These are phyloP conservation scores for Hoplodrina blanda DNA, from an alignment of 2,888 invertebrate species.

Conservation along the genomic window DNA sequence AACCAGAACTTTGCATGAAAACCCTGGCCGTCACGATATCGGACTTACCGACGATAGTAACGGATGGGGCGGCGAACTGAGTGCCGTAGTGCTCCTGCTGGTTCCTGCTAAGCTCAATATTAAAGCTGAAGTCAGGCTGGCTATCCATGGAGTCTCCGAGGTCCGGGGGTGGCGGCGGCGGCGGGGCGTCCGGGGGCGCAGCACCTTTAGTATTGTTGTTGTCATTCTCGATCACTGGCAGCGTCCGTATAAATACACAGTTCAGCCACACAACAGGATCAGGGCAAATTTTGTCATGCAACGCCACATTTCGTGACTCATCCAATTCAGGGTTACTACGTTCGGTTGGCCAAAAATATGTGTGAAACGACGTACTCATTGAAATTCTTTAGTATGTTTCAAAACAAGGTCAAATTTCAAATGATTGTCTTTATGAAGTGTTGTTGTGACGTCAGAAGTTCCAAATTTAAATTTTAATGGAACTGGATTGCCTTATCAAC, in stretches of 20 bases:
- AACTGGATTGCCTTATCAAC: neutral
- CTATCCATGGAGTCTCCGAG: constrained; percentile 81
- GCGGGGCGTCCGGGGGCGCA: constrained; percentile 87
- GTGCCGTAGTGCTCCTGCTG: constrained; percentile 94
- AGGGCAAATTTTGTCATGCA: constrained; percentile 57
- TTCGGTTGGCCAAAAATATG: constrained; percentile 16
- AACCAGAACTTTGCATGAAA: neutral
- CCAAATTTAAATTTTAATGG: neutral
- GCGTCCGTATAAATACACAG: constrained; percentile 76
- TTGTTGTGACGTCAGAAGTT: neutral
- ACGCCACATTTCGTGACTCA: constrained; percentile 5
- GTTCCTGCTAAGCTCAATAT: constrained; percentile 93
- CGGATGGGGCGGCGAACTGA: constrained; percentile 90
- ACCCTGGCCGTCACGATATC: neutral
- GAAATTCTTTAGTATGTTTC: neutral
- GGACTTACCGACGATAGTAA: constrained; percentile 87
- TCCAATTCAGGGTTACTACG: constrained; percentile 19
- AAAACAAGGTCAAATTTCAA: neutral
- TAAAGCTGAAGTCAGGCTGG: constrained; percentile 91
- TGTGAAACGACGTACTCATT: neutral
- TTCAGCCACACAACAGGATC: constrained; percentile 61
- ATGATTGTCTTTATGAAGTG: neutral
- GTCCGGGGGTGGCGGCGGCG: constrained; percentile 88
- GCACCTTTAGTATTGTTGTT: constrained; percentile 81
- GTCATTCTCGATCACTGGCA: constrained; percentile 80